These are phyloP conservation scores for Rattus norvegicus DNA, from an alignment of 2,113 vertebrate genomes.

Conservation along the genomic window GRCr8 NC_086020.1:32077001-32077500, in stretches of 20 bases:
- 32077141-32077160: neutral
- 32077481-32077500: neutral
- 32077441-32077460: neutral
- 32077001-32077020: neutral
- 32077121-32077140: neutral
- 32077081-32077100: neutral
- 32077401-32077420: slow-evolving; percentile 3
- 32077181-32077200: neutral
- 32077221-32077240: neutral
- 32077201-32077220: neutral
- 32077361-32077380: neutral
- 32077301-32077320: neutral
- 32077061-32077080: neutral
- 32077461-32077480: neutral
- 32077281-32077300: neutral
- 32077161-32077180: neutral
- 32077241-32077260: neutral
- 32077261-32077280: neutral
- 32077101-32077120: neutral
- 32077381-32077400: neutral
- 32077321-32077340: neutral
- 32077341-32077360: neutral
- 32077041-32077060: neutral
- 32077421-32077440: neutral
- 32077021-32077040: neutral